Evolutionary conservation across 2,888 invertebrate genomes (phyloP).

Genomic region (Metellina segmentata): DNA sequence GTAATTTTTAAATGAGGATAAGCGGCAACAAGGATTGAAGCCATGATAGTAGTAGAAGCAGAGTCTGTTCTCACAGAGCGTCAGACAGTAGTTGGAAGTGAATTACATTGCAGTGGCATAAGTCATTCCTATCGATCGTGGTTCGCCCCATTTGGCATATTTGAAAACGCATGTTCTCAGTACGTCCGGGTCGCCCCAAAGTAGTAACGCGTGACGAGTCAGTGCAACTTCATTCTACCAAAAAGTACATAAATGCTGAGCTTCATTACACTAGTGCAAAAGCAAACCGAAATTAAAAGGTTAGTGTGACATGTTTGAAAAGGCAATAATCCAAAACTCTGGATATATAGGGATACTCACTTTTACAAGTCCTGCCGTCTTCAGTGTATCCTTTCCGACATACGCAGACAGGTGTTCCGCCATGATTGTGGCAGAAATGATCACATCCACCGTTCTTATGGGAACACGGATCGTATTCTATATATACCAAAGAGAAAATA

Average conservation of each 20-base stretch:
- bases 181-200: neutral
- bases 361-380: conserved; percentile 33
- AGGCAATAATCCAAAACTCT: too few relatives aligned
- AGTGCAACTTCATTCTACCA: too few relatives aligned
- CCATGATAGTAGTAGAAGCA: too few relatives aligned
- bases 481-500: too few relatives aligned
- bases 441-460: conserved; percentile 14
- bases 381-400: conserved; percentile 31
- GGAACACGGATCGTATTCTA: neutral
- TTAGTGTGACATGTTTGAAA: neutral
- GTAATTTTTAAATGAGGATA: too few relatives aligned
- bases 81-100: too few relatives aligned
- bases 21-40: too few relatives aligned
- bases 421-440: conserved; percentile 4
- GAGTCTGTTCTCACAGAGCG: too few relatives aligned
- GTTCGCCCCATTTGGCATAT: too few relatives aligned
- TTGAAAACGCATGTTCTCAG: neutral
- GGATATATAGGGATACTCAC: neutral
- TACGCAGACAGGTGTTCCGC: neutral
- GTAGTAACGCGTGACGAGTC: neutral
- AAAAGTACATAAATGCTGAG: neutral
- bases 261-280: neutral
- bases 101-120: too few relatives aligned
- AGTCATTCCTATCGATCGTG: too few relatives aligned
- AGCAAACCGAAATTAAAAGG: neutral